These are phyloP conservation scores for Morpho achilles DNA, from an alignment of 2,888 invertebrate genomes.

Conservation along the genomic window DNA sequence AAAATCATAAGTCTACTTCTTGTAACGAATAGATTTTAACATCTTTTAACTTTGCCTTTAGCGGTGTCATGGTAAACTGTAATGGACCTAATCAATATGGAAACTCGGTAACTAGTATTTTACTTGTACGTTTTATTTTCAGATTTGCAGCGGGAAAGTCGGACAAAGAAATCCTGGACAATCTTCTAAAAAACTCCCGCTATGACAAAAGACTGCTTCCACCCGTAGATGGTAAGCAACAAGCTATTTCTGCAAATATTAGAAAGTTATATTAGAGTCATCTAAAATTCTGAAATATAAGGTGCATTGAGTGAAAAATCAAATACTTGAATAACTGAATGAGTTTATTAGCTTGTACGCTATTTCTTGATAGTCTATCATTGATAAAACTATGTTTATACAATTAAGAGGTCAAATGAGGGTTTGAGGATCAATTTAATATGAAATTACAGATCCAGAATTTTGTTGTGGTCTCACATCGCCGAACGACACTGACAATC, in stretches of 20 bases:
- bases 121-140: conserved; percentile 30
- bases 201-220: conserved; percentile 96
- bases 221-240: conserved; percentile 88
- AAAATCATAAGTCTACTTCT: no score
- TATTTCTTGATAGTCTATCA: no score
- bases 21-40: no score
- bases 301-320: no score
- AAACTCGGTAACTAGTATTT: neutral
- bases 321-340: neutral
- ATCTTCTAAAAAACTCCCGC: conserved; percentile 90
- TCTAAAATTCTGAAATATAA: no score
- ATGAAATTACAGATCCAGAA: conserved; percentile 88
- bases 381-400: no score
- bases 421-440: conserved; percentile 14
- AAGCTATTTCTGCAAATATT: neutral
- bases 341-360: neutral
- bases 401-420: neutral
- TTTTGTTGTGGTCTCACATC: conserved; percentile 92
- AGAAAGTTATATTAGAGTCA: no score
- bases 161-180: conserved; percentile 95
- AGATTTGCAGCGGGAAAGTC: conserved; percentile 95
- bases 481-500: conserved; percentile 86
- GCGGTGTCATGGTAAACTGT: no score
- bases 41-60: no score
- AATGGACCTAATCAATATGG: no score